Percentiles rank a stretch among this genome's conserved stretches.
Conservation (phyloP, 2,888 invertebrate genomes). For the Amphipoea oculea region DNA sequence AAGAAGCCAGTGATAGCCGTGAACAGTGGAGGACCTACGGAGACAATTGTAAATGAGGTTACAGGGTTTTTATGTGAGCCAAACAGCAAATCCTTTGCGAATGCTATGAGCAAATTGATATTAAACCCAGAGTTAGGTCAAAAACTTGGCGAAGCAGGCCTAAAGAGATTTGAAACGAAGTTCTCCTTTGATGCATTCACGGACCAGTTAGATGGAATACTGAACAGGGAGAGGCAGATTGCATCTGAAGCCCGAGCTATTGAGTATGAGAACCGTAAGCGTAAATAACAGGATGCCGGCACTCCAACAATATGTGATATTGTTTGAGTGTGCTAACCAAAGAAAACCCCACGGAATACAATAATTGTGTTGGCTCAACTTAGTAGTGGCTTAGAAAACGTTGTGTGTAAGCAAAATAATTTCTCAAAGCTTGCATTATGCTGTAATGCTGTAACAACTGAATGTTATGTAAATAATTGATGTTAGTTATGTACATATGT, state of each 20-base stretch:
- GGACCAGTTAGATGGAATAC: conserved; percentile 91
- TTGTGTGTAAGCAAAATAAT: conserved; percentile 18
- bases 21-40: conserved; percentile 98
- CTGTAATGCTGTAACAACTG: conserved; percentile 4
- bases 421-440: conserved; percentile 34
- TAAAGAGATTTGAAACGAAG: conserved; percentile 93
- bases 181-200: conserved; percentile 97
- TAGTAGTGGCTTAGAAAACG: background rate
- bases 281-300: conserved; percentile 84
- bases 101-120: conserved; percentile 93
- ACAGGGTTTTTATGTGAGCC: conserved; percentile 96
- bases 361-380: conserved; percentile 23
- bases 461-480: conserved; percentile 28
- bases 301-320: conserved; percentile 88
- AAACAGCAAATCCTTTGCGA: conserved; percentile 93
- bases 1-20: conserved; percentile 98
- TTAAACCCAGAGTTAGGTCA: conserved; percentile 90
- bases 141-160: conserved; percentile 94
- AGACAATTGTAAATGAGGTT: conserved; percentile 95
- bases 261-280: conserved; percentile 83
- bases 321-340: conserved; percentile 84
- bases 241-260: conserved; percentile 84
- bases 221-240: conserved; percentile 85
- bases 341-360: conserved; percentile 51
- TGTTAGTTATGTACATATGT: conserved; percentile 14